Conservation (phyloP, 2,888 invertebrate species). For the Acleris sparsana region DNA sequence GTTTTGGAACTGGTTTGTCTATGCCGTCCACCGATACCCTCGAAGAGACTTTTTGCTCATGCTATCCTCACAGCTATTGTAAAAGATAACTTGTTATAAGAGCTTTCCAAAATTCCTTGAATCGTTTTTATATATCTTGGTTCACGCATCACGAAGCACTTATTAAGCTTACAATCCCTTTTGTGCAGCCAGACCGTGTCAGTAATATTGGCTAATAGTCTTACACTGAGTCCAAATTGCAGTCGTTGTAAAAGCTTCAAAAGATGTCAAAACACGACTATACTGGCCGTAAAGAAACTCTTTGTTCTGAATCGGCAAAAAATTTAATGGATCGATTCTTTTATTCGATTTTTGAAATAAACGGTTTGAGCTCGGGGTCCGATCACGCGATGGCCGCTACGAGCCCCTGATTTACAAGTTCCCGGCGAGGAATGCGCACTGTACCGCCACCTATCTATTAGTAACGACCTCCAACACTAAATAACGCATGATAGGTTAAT, state of each 20-base stretch:
- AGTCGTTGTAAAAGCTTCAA: constrained; percentile 57
- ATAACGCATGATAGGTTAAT: constrained; percentile 79
- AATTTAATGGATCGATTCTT: constrained; percentile 54
- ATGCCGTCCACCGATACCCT: constrained; percentile 53
- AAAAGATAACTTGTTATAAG: constrained; percentile 3
- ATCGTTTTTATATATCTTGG: constrained; percentile 14
- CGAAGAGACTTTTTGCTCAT: constrained; percentile 46
- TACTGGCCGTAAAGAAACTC: constrained; percentile 50
- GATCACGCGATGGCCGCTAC: constrained; percentile 11
- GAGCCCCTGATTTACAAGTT: constrained; percentile 34
- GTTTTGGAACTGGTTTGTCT: constrained; percentile 73
- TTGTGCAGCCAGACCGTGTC: constrained; percentile 57
- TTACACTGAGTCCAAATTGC: constrained; percentile 57
- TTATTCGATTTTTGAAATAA: constrained; percentile 47
- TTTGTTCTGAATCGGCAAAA: constrained; percentile 61
- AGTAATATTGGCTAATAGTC: constrained; percentile 56
- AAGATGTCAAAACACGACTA: constrained; percentile 64
- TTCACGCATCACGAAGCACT: constrained; percentile 46
- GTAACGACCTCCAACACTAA: constrained; percentile 73
- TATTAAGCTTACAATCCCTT: constrained; percentile 51
- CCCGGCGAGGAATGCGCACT: constrained; percentile 13
- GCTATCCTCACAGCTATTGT: constrained; percentile 4
- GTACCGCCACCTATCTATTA: constrained; percentile 59
- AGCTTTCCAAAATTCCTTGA: constrained; percentile 24
- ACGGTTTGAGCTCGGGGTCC: constrained; percentile 44